Base-by-base conservation (phyloP, 2,888 invertebrate species). In the Cecidostiba fungosa region DNA sequence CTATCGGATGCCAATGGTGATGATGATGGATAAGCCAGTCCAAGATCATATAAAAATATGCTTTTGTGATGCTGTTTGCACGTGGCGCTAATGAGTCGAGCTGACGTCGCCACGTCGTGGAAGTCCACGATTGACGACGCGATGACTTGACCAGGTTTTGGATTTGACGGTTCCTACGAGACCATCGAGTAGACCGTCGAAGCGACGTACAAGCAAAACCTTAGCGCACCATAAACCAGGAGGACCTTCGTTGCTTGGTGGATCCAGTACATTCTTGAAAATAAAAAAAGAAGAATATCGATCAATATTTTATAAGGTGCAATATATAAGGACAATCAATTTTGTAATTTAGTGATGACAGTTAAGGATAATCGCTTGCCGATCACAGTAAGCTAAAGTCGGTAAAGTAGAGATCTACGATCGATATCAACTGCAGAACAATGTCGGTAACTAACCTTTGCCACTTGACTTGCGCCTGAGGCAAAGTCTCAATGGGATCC, bases 401-500 rank as follows among this genome's bases (percentile, higher is more conserved):
- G 62, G 29, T 66, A 66, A 66, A 2, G 23, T 14, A 14, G 62
- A 14, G 14, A 66, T 62, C 62, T 12, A 26, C 5, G 6, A 62
- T 62, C 59, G 23, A 10, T 62, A 50, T 19, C 19, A 19, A 19
- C 3, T 19, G 16, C 19, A 50, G 19, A 50, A 72, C 43, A 36
- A 54, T 70, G 4, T 32, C 19, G 89, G 89, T 94, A 32, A 16
- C 32, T n/a, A 72, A 96, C 92, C 95, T 95, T 87, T 94, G 95
- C 88, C 96, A 93, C 86, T 92, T 94, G 76, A 93, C 90, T 76
- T 92, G 92, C 8, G 94, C 97, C 89, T 95, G 95, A 0, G 96
- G 96, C 81, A 97, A 92, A 0, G 97, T 96, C 0, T 96, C 96
- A 2, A 96, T 92, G 29, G 97, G 96, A 91, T 98, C 98, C 90